Evolutionary conservation across 2,113 vertebrate genomes (phyloP).

Genomic region (Rhinichthys klamathensis): DNA sequence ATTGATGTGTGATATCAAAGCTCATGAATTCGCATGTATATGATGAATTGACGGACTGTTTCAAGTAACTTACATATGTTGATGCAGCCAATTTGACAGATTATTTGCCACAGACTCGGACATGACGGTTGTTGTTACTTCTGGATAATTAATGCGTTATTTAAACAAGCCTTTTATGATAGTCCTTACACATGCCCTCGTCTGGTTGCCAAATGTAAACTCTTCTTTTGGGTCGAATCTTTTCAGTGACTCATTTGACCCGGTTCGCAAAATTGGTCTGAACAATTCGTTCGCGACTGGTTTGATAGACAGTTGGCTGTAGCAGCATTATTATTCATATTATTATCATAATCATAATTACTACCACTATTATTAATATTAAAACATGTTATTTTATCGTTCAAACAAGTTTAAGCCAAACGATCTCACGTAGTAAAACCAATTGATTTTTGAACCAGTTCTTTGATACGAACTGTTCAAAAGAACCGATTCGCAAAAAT

Average conservation of each 20-base stretch:
- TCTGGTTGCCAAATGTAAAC: conserved; percentile 5
- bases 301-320: too few species aligned
- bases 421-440: too few species aligned
- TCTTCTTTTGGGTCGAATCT: neutral
- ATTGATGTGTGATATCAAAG: neutral
- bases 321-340: too few species aligned
- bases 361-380: too few species aligned
- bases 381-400: too few species aligned
- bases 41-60: neutral
- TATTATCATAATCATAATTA: too few species aligned
- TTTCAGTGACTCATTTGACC: neutral
- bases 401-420: too few species aligned
- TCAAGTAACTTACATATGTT: neutral
- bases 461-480: neutral
- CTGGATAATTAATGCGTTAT: neutral
- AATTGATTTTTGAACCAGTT: too few species aligned
- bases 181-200: neutral
- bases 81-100: neutral
- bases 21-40: neutral
- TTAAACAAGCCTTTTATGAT: neutral
- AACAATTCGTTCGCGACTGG: neutral
- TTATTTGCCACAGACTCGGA: neutral
- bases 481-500: neutral
- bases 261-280: neutral
- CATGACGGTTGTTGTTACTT: neutral